phyloP scores from a whole-genome alignment of 2,113 vertebrate species.

The Zosterops hypoxanthus region DNA sequence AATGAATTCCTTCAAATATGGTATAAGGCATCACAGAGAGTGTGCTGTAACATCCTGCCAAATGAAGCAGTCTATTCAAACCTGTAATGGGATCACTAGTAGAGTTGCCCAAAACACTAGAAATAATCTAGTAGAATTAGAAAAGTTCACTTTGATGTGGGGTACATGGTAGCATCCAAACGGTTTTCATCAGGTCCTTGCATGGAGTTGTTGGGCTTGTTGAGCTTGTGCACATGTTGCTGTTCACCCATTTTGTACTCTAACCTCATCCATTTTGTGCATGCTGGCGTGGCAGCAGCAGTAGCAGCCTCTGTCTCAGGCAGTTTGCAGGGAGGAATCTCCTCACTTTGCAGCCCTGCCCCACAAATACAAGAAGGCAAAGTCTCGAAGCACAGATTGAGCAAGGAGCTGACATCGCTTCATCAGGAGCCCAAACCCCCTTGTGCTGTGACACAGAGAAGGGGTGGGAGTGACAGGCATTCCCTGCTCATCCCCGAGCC shows the following conservation, averaged over 20 bases:
- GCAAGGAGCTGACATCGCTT: not conserved
- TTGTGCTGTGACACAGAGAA: not conserved
- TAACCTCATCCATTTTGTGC: not conserved
- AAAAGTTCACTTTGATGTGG: not conserved
- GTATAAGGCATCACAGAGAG: not conserved
- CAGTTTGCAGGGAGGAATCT: not conserved
- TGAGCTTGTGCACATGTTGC: rapidly evolving
- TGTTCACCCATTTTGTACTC: not conserved
- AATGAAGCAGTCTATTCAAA: not conserved
- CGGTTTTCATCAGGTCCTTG: not conserved
- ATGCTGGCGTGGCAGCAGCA: not conserved
- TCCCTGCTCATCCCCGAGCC: not conserved
- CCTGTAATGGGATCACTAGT: not conserved
- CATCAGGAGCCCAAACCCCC: not conserved
- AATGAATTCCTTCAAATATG: not conserved
- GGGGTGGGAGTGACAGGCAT: not conserved
- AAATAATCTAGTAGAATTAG: not conserved
- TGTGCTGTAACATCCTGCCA: not conserved
- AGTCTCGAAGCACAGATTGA: not conserved
- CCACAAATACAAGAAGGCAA: not conserved
- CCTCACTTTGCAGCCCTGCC: not conserved
- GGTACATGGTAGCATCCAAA: not conserved
- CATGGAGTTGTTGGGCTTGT: not conserved
- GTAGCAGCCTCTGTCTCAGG: not conserved
- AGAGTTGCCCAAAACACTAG: not conserved